These are phyloP conservation scores for Diarsia brunnea DNA, from an alignment of 2,888 invertebrate genomes.

Conservation along the genomic window DNA sequence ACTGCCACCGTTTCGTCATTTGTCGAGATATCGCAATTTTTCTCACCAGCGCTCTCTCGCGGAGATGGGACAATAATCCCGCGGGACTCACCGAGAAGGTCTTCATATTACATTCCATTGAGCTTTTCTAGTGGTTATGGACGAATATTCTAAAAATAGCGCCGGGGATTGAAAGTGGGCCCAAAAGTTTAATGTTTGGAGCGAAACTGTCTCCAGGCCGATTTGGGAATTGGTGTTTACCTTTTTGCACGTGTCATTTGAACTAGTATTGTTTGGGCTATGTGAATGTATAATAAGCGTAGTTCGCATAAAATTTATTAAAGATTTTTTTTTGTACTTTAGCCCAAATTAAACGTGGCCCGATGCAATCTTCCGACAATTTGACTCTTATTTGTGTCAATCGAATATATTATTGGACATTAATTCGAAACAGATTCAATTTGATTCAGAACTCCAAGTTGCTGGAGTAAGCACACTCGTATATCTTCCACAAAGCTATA, in stretches of 20 bases:
- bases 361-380: neutral
- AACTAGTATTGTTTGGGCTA: conserved; percentile 13
- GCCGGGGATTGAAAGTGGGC: conserved; percentile 42
- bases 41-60: conserved; percentile 18
- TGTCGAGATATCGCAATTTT: conserved; percentile 47
- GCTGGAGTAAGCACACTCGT: neutral
- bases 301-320: neutral
- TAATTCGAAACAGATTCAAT: conserved; percentile 14
- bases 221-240: conserved; percentile 39
- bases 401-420: conserved; percentile 3
- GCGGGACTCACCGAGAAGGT: conserved; percentile 34
- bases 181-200: conserved; percentile 48
- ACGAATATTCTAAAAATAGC: conserved; percentile 57
- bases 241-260: conserved; percentile 31
- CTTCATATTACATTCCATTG: conserved; percentile 53
- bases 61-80: conserved; percentile 45
- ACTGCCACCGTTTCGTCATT: conserved; percentile 38
- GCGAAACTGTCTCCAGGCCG: conserved; percentile 24
- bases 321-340: conserved; percentile 4
- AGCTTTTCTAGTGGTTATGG: conserved; percentile 38
- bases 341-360: neutral
- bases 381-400: conserved; percentile 7
- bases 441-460: neutral
- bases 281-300: neutral
- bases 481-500: neutral